Percentiles rank a stretch among this genome's conserved stretches.
These are phyloP conservation scores for Kryptolebias ocellatus DNA, from an alignment of 2,797 vertebrate genomes.

Conservation along the genomic window DNA sequence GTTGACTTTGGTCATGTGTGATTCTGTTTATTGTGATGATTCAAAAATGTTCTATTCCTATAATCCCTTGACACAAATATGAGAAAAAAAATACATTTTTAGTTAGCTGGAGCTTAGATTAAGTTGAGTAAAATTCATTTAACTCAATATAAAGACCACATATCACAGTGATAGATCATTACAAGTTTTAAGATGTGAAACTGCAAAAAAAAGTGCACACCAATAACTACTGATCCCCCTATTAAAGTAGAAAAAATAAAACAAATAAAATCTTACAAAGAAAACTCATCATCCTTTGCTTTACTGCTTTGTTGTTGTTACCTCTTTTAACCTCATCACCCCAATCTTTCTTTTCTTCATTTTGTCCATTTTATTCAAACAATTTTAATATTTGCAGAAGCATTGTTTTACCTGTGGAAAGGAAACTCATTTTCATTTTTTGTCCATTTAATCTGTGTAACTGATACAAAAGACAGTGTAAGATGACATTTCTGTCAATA, in stretches of 20 bases:
- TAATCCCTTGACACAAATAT: too few species aligned
- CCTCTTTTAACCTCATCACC: neutral
- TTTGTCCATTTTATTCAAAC: slow-evolving; percentile 29
- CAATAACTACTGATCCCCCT: too few species aligned
- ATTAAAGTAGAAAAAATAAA: too few species aligned
- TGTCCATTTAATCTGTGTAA: slow-evolving; percentile 45
- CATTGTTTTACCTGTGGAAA: slow-evolving; percentile 47
- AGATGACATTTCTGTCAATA: slow-evolving; percentile 20
- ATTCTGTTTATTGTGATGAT: neutral
- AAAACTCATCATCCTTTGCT: too few species aligned
- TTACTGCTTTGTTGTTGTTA: neutral
- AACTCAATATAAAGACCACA: too few species aligned
- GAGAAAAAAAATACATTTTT: too few species aligned
- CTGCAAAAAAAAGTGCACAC: too few species aligned
- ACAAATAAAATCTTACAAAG: neutral
- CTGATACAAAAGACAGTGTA: slow-evolving; percentile 10
- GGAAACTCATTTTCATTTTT: slow-evolving; percentile 41
- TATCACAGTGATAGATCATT: too few species aligned
- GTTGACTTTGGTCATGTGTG: neutral
- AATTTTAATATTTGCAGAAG: slow-evolving; percentile 57
- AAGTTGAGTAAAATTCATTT: too few species aligned
- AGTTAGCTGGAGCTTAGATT: too few species aligned
- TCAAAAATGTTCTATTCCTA: too few species aligned
- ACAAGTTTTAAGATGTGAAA: too few species aligned
- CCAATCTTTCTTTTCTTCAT: neutral